Conservation (phyloP, 2,113 vertebrate genomes). For the Chiloscyllium plagiosum region DNA sequence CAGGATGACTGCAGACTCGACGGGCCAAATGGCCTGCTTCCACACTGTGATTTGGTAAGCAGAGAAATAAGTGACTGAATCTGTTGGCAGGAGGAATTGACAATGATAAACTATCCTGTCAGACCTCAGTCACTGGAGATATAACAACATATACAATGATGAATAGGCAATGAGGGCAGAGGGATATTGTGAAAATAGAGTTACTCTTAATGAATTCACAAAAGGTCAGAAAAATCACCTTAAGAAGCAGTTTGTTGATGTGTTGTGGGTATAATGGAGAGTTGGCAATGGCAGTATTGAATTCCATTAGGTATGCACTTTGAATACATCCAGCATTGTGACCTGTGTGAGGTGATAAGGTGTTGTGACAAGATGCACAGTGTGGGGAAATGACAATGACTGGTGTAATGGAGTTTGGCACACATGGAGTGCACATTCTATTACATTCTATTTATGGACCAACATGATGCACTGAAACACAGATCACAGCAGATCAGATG, state of each 20-base stretch:
- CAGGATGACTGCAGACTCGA: too few relatives aligned
- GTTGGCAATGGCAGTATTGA: not conserved
- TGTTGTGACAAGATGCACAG: not conserved
- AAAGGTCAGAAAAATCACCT: not conserved
- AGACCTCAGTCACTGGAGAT: not conserved
- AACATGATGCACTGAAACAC: not conserved
- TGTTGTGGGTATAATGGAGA: not conserved
- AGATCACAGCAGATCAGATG: not conserved
- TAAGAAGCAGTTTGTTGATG: too few relatives aligned
- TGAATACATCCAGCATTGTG: not conserved
- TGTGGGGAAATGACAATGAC: not conserved
- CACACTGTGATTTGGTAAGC: not conserved
- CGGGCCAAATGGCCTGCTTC: too few relatives aligned
- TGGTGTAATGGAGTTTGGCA: not conserved
- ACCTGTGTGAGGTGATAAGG: not conserved
- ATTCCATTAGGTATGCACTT: not conserved
- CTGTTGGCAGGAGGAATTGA: not conserved
- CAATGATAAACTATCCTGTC: not conserved
- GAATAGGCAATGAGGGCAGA: not conserved
- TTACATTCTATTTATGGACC: not conserved
- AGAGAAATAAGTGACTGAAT: not conserved
- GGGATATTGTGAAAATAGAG: not conserved
- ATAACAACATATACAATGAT: not conserved
- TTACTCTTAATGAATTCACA: not conserved
- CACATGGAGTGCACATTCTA: not conserved